A percentile compares a stretch with the other conserved stretches of the same genome.
phyloP scores from a whole-genome alignment of 2,113 vertebrate species.

The Chloroceryle aenea region DNA sequence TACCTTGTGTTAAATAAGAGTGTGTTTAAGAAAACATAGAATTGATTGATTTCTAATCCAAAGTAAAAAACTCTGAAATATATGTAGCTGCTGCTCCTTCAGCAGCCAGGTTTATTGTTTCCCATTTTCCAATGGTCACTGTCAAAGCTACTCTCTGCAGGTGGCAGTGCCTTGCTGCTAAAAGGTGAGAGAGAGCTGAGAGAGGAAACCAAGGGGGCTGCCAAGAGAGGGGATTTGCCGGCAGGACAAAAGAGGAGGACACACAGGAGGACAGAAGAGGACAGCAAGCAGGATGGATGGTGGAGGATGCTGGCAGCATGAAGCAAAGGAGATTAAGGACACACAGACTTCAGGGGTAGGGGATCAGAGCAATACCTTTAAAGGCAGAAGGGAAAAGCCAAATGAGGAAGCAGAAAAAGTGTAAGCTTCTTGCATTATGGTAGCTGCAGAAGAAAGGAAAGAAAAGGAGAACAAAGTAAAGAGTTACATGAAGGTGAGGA shows the following conservation, averaged over 20 bases:
- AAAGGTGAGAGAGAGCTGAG: background rate
- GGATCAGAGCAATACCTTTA: background rate
- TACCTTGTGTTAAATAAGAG: background rate
- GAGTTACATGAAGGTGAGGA: background rate
- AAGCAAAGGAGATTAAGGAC: background rate
- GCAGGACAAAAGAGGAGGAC: too few relatives aligned
- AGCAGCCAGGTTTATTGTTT: background rate
- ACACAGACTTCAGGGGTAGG: background rate
- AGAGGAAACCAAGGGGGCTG: background rate
- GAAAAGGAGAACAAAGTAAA: background rate
- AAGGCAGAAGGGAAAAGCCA: background rate
- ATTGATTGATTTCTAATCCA: background rate
- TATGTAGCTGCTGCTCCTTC: background rate
- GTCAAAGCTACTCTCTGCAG: constrained; percentile 1
- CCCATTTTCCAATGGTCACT: background rate
- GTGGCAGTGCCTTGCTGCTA: constrained; percentile 38
- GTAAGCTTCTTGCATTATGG: background rate
- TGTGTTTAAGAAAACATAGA: background rate
- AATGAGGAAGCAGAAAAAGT: background rate
- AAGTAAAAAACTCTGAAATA: background rate
- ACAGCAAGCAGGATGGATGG: background rate
- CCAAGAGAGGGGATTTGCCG: background rate
- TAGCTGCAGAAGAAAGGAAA: background rate
- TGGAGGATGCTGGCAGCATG: background rate
- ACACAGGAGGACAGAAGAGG: accelerated